Conservation (phyloP, 2,888 invertebrate genomes). For the Acutogordius australiensis region DNA sequence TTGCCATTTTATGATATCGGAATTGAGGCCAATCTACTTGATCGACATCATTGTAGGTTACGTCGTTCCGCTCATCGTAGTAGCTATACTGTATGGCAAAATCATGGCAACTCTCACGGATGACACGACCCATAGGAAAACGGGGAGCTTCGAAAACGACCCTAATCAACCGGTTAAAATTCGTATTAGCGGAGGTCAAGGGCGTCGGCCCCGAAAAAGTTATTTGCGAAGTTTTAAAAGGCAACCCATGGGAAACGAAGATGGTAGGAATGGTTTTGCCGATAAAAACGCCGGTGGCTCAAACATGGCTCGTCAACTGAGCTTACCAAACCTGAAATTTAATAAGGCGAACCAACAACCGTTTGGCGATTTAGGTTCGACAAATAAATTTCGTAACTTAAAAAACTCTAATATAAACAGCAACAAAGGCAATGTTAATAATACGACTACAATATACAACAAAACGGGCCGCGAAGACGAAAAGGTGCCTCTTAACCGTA, state of each 20-base stretch:
- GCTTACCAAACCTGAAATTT: background rate
- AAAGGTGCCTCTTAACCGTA: background rate
- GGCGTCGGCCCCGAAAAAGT: background rate
- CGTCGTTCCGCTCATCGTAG: background rate
- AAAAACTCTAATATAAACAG: too few species aligned
- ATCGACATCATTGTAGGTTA: conserved; percentile 10
- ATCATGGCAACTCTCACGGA: conserved; percentile 4
- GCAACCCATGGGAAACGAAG: background rate
- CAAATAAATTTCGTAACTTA: too few species aligned
- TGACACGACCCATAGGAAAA: background rate
- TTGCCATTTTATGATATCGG: conserved; percentile 1
- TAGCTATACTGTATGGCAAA: background rate
- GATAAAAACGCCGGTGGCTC: too few species aligned
- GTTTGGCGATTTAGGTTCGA: too few species aligned
- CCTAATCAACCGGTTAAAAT: background rate
- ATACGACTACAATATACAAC: background rate
- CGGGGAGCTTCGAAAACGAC: background rate
- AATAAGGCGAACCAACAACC: background rate
- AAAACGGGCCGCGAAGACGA: too few species aligned
- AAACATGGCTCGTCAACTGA: background rate
- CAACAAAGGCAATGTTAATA: too few species aligned
- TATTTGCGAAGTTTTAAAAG: background rate
- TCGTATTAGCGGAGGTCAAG: conserved; percentile 3
- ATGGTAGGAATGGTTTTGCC: background rate
- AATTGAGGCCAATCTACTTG: conserved; percentile 5